Base-by-base conservation (phyloP, 2,888 invertebrate genomes). In the Caenorhabditis panamensis region DNA sequence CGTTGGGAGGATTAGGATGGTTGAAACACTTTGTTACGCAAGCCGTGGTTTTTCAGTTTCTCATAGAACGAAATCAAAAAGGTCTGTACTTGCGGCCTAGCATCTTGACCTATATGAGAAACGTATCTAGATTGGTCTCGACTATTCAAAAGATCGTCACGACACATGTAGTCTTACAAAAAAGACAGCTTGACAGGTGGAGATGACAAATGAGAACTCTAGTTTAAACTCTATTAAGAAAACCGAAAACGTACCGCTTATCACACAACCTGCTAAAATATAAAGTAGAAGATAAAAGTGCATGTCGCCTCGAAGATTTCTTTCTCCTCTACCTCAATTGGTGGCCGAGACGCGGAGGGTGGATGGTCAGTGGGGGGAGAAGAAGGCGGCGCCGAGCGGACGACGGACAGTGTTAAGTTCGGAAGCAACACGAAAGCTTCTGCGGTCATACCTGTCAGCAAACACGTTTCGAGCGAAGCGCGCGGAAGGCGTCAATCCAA, bases 361-460 rank as follows among this genome's bases (percentile, higher is more conserved):
- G 36, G 58, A 28, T 36, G 16, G 56, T 37, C 37, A 63, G 59
- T 31, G 41, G 51, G 62, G 63, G 64, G 58, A 64, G 44, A 59
- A 73, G 59, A 18, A 44, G 59, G 72, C 72, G 72, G 64, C 44
- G 63, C 41, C 41, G 53, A 18, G 71, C 36, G 53, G 54, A 64
- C 56, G 54, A 63, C 72, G 63, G 20, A 47, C 59, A 71, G 71
- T 73, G 73, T 73, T 64, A 73, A 66, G 73, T 73, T 73, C 64
- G 73, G 41, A 73, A 59, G 73, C 69, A 72, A 64, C 56, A 72
- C 49, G 49, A 62, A 54, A 20, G 24, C 73, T 66, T 66, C 66
- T 73, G 73, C 56, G 73, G 73, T 73, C 73, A 73, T 73, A 73
- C 73, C 73, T 73, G 73, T 73, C 73, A 73, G 44, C 73, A 73